Evolutionary conservation across 2,113 vertebrate species (phyloP).

Genomic region (Pangasianodon gigas): DNA sequence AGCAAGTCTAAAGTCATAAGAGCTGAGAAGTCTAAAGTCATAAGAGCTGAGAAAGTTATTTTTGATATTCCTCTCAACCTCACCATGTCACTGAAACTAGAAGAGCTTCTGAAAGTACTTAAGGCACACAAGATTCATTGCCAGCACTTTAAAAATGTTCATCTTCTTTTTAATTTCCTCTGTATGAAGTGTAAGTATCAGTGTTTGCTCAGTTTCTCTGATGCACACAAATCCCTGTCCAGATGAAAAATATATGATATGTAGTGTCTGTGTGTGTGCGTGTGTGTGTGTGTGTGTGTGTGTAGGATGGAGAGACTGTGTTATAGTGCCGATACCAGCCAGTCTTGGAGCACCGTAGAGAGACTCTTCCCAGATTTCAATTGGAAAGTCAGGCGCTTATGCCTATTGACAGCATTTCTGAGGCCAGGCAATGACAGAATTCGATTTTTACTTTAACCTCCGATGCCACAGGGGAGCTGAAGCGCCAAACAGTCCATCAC

Average conservation of each 20-base stretch:
- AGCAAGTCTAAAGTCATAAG: neutral
- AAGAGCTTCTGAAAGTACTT: neutral
- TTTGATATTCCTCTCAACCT: neutral
- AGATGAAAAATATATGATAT: neutral
- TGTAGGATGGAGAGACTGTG: neutral
- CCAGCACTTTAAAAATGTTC: neutral
- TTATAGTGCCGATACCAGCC: slow-evolving; percentile 18
- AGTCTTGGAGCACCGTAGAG: slow-evolving; percentile 4
- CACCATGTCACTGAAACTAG: no score
- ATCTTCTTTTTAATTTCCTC: neutral
- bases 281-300: neutral
- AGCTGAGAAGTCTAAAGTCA: slow-evolving; percentile 10
- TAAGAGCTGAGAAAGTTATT: slow-evolving; percentile 11
- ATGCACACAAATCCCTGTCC: neutral
- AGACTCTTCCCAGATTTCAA: slow-evolving; percentile 39
- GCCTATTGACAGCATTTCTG: slow-evolving; percentile 55
- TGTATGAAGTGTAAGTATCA: neutral
- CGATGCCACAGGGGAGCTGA: slow-evolving; percentile 51
- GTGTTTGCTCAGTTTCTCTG: neutral
- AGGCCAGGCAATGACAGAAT: slow-evolving; percentile 46
- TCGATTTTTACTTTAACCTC: slow-evolving; percentile 56
- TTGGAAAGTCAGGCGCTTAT: slow-evolving; percentile 51
- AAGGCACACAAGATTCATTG: neutral
- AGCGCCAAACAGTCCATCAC: slow-evolving; percentile 67
- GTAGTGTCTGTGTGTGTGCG: neutral